A percentile compares a stretch with the other conserved stretches of the same genome.
These are phyloP conservation scores for Hyppa rectilinea DNA, from an alignment of 2,888 invertebrate species.

Conservation along the genomic window DNA sequence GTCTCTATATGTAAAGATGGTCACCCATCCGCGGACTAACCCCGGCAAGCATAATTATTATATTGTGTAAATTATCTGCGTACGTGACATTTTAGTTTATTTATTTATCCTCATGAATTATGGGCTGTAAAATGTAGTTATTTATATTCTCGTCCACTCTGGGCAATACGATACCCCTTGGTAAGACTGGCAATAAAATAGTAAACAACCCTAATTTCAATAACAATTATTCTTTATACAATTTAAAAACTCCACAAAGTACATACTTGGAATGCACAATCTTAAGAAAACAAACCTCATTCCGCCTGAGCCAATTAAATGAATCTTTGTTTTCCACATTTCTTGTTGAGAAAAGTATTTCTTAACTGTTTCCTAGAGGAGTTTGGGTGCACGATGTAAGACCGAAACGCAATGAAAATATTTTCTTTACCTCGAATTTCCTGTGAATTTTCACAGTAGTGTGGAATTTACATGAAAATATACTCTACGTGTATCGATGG, in stretches of 20 bases:
- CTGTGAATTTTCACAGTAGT: conserved; percentile 27
- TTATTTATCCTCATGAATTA: too few relatives aligned
- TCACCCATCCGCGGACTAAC: too few relatives aligned
- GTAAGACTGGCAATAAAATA: too few relatives aligned
- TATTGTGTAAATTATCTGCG: too few relatives aligned
- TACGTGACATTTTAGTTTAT: too few relatives aligned
- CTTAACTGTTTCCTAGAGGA: conserved; percentile 55
- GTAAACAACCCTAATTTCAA: conserved; percentile 8
- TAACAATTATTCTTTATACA: conserved; percentile 11
- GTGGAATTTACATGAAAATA: conserved; percentile 49
- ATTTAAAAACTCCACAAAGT: conserved; percentile 21
- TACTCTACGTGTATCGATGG: conserved; percentile 41
- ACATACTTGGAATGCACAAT: conserved; percentile 42
- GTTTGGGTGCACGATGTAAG: conserved; percentile 33
- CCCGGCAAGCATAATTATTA: too few relatives aligned
- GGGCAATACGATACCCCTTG: too few relatives aligned
- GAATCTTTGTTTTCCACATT: conserved; percentile 60
- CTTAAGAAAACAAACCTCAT: conserved; percentile 47
- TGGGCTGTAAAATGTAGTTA: too few relatives aligned
- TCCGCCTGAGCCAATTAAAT: conserved; percentile 59
- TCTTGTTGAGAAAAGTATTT: conserved; percentile 60
- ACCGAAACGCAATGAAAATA: conserved; percentile 63
- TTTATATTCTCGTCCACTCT: too few relatives aligned
- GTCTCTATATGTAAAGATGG: too few relatives aligned
- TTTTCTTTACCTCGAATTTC: conserved; percentile 53